Percentiles rank a stretch among this genome's conserved stretches.
These are phyloP conservation scores for Numenius arquata DNA, from an alignment of 2,113 vertebrate species.

Conservation along the genomic window DNA sequence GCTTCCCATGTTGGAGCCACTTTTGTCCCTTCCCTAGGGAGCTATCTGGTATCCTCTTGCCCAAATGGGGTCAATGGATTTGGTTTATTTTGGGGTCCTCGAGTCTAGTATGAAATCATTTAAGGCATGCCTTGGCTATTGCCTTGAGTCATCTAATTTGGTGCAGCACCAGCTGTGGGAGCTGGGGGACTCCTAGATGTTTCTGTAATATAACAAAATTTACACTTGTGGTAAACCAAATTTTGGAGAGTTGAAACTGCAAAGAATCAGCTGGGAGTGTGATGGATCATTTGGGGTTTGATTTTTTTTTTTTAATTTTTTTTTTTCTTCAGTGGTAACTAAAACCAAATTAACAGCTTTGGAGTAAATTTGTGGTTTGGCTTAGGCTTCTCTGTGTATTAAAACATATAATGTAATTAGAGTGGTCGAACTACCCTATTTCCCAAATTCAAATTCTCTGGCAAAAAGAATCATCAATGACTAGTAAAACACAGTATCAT, in stretches of 20 bases:
- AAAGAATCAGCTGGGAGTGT: neutral
- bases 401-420: neutral
- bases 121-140: neutral
- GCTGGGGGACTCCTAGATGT: neutral
- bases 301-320: neutral
- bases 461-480: neutral
- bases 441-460: neutral
- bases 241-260: neutral
- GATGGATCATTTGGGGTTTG: neutral
- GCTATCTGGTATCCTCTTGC: neutral
- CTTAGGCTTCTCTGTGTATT: neutral
- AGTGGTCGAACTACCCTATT: neutral
- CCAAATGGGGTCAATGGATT: neutral
- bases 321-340: neutral
- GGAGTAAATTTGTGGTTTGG: neutral
- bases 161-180: neutral
- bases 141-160: neutral
- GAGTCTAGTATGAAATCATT: neutral
- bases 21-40: conserved; percentile 16
- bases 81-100: neutral
- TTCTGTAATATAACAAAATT: neutral
- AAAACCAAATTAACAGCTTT: neutral
- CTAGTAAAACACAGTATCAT: neutral
- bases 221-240: neutral
- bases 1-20: neutral